A percentile compares a stretch with the other conserved stretches of the same genome.
Evolutionary conservation across 1,140 invertebrate species (phyloP).

Genomic region (Platyscapa corneri): DNA sequence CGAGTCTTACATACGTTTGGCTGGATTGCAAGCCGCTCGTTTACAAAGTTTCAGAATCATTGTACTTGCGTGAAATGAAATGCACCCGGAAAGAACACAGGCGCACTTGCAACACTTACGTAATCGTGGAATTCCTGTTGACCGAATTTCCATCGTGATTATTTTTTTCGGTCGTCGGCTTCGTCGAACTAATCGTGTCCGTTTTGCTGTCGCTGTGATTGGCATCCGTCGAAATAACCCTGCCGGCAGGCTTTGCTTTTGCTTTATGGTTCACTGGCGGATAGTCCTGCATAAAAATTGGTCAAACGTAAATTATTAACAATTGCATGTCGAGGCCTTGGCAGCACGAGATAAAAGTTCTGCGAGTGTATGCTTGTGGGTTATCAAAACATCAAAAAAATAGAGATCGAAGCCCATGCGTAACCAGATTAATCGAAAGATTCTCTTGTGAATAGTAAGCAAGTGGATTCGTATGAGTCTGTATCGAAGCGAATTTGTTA

Average conservation of each 20-base stretch:
- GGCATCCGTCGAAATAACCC: conserved; percentile 71
- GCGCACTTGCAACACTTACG: conserved; percentile 59
- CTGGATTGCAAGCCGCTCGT: neutral
- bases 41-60: neutral
- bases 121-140: conserved; percentile 71
- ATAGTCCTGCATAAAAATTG: conserved; percentile 71
- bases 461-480: neutral
- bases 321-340: too few species aligned
- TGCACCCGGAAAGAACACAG: neutral
- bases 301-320: neutral
- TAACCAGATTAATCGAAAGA: neutral
- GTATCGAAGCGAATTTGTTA: neutral
- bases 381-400: neutral
- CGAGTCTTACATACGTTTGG: neutral
- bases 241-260: conserved; percentile 67
- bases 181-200: conserved; percentile 67
- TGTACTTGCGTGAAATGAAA: neutral
- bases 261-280: conserved; percentile 77
- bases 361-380: neutral
- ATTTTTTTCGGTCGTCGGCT: conserved; percentile 70
- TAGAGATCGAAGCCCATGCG: neutral
- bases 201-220: conserved; percentile 68
- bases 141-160: conserved; percentile 72
- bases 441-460: neutral
- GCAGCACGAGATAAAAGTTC: neutral